These are phyloP conservation scores for Hybos culiciformis DNA, from an alignment of 2,888 invertebrate species.

Conservation along the genomic window DNA sequence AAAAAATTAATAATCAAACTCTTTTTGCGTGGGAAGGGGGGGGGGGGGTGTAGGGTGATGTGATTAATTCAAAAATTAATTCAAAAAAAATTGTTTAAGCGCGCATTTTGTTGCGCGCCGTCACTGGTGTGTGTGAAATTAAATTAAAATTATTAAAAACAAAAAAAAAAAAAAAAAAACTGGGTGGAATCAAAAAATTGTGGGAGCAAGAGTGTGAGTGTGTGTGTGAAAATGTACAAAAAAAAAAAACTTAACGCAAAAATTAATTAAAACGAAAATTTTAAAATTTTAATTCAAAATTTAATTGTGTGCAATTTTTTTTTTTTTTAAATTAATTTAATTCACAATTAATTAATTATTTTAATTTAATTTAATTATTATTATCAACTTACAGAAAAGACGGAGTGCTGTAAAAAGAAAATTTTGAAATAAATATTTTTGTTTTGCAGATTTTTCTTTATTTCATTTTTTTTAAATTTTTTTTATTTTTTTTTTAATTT, in stretches of 20 bases:
- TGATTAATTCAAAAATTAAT: no score
- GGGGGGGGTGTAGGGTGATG: no score
- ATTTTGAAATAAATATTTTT: conserved; percentile 9
- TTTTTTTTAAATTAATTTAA: neutral
- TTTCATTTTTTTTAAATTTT: neutral
- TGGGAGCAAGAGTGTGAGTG: no score
- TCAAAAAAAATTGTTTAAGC: no score
- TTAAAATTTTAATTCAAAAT: neutral
- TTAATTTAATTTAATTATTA: conserved; percentile 9
- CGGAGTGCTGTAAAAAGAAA: conserved; percentile 25
- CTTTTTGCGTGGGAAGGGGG: no score
- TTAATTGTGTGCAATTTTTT: neutral
- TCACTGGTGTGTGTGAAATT: no score
- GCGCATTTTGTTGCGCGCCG: no score
- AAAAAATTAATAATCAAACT: no score
- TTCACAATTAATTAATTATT: neutral
- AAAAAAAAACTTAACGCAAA: neutral
- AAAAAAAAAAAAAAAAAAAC: no score
- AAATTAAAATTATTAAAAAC: no score
- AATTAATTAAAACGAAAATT: neutral
- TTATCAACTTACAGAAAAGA: conserved; percentile 30
- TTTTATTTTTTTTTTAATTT: no score
- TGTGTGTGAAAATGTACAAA: neutral
- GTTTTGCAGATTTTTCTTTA: neutral
- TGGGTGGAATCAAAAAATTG: no score